Evolutionary conservation across 2,888 invertebrate species (phyloP).

Genomic region (Perithous albicinctus): DNA sequence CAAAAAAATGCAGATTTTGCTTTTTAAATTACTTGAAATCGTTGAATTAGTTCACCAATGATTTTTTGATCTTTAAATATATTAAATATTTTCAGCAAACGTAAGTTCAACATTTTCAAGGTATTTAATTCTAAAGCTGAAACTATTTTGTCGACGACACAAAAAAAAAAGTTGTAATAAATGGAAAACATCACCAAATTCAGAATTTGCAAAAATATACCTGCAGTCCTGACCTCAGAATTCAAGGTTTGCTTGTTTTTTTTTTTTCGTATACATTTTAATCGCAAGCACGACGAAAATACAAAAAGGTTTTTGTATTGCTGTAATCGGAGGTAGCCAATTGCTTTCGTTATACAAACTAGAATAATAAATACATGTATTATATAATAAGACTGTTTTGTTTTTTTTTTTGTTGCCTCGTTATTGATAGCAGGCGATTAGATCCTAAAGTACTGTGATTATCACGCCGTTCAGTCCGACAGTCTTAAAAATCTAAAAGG

Average conservation of each 20-base stretch:
- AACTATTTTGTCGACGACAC: too few relatives aligned
- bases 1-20: too few relatives aligned
- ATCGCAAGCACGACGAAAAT: conserved; percentile 43
- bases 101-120: too few relatives aligned
- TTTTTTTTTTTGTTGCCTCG: too few relatives aligned
- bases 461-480: conserved; percentile 73
- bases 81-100: too few relatives aligned
- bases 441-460: conserved; percentile 74
- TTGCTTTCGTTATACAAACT: conserved; percentile 14
- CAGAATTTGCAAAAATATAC: too few relatives aligned
- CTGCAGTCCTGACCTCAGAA: not conserved
- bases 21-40: too few relatives aligned
- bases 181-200: too few relatives aligned
- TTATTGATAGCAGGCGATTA: conserved; percentile 34
- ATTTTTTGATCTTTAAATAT: too few relatives aligned
- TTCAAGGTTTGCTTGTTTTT: not conserved
- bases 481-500: conserved; percentile 55
- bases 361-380: conserved; percentile 41
- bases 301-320: conserved; percentile 53
- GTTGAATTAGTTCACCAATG: too few relatives aligned
- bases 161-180: too few relatives aligned
- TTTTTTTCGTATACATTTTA: conserved; percentile 38
- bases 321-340: conserved; percentile 32
- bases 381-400: conserved; percentile 25
- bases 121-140: too few relatives aligned